Percentiles rank a stretch among this genome's conserved stretches.
These are phyloP conservation scores for Erethizon dorsatum DNA, from an alignment of 2,797 vertebrate species.

Conservation along the genomic window DNA sequence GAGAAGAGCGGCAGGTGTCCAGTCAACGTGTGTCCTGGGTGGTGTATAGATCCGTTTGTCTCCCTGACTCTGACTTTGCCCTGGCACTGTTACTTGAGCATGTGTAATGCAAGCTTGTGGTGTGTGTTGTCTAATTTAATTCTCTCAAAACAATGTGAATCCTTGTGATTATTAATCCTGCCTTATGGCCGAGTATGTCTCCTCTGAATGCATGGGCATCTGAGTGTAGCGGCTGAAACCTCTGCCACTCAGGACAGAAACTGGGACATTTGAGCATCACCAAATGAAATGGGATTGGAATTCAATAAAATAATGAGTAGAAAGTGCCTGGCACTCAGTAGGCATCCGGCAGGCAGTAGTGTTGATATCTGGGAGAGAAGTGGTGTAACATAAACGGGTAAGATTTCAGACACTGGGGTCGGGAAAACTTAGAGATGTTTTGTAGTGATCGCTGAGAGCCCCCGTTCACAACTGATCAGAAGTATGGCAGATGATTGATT, in stretches of 20 bases:
- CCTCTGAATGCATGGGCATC: not conserved
- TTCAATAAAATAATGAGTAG: not conserved
- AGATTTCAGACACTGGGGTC: not conserved
- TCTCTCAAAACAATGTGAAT: not conserved
- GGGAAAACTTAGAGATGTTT: not conserved
- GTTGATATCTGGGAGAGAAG: not conserved
- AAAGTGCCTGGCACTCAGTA: not conserved
- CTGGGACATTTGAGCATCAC: not conserved
- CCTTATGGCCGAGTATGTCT: not conserved
- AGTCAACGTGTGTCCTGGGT: not conserved
- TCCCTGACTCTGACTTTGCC: not conserved
- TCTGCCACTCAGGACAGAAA: not conserved
- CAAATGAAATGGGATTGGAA: not conserved
- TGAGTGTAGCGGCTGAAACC: not conserved
- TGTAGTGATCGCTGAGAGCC: not conserved
- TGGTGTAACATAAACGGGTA: not conserved
- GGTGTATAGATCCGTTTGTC: not conserved
- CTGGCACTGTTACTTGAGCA: not conserved
- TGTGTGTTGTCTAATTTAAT: not conserved
- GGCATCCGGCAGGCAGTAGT: not conserved
- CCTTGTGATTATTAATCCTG: not conserved
- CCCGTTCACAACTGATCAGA: too few species aligned
- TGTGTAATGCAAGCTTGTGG: not conserved
- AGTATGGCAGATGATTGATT: not conserved
- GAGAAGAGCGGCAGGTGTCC: not conserved